Percentiles rank a stretch among this genome's conserved stretches.
phyloP scores from a whole-genome alignment of 2,888 invertebrate genomes.

The Lottia gigantea region DNA sequence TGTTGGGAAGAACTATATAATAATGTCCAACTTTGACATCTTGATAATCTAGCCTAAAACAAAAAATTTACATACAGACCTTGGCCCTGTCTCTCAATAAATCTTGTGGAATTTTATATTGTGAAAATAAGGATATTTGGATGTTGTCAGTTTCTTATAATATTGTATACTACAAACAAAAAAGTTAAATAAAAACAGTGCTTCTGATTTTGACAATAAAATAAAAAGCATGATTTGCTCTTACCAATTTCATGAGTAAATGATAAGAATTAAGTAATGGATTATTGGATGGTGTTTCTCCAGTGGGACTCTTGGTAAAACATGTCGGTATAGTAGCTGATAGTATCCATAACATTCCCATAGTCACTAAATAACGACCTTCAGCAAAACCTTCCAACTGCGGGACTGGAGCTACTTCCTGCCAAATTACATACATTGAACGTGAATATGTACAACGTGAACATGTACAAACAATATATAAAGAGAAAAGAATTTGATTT shows the following conservation, averaged over 20 bases:
- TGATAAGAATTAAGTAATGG: constrained; percentile 47
- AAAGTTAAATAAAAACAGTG: no score
- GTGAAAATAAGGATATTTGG: no score
- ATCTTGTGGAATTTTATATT: neutral
- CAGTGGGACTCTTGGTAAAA: constrained; percentile 47
- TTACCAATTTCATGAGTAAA: constrained; percentile 47
- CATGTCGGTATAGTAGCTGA: constrained; percentile 58
- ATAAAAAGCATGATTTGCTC: no score
- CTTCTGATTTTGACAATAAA: no score
- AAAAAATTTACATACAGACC: neutral
- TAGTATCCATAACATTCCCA: constrained; percentile 62
- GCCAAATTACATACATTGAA: constrained; percentile 7
- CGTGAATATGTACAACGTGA: no score
- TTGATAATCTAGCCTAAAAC: constrained; percentile 48
- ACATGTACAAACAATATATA: no score
- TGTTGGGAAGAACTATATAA: constrained; percentile 86
- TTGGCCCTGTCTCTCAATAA: no score
- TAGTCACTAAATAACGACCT: constrained; percentile 47
- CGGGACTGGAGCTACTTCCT: constrained; percentile 52
- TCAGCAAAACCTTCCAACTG: constrained; percentile 51
- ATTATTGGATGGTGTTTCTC: constrained; percentile 37
- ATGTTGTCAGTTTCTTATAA: neutral
- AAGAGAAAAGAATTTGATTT: no score
- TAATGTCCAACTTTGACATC: constrained; percentile 76
- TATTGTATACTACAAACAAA: no score